Evolutionary conservation across 53 echinoderm and acorn worm species (phyloP).

Genomic region (Stichopus horrens): DNA sequence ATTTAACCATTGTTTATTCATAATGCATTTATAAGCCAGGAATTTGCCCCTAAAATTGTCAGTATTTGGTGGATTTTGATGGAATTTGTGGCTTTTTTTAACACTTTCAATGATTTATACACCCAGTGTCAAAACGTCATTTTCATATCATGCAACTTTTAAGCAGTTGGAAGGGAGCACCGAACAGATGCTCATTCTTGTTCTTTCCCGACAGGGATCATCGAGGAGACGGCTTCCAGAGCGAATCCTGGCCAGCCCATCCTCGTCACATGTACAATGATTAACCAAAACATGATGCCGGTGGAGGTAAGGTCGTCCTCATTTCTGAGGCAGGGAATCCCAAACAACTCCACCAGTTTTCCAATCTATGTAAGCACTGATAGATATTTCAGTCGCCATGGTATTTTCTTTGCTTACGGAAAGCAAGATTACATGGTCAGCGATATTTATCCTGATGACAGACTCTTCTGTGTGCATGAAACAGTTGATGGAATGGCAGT

Average conservation of each 20-base stretch:
- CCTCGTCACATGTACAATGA: slow-evolving; percentile 37
- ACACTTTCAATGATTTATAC: too few relatives aligned
- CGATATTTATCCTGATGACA: neutral
- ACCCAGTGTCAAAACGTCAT: too few relatives aligned
- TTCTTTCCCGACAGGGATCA: slow-evolving; percentile 28
- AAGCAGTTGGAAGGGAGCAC: too few relatives aligned
- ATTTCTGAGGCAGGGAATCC: neutral
- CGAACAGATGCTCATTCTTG: neutral
- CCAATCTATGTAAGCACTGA: neutral
- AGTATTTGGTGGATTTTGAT: too few relatives aligned
- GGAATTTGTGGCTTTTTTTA: too few relatives aligned
- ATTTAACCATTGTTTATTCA: too few relatives aligned
- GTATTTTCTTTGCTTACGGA: neutral
- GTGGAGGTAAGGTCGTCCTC: neutral
- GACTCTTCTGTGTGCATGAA: slow-evolving; percentile 9
- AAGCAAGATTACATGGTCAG: neutral
- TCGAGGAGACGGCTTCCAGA: neutral
- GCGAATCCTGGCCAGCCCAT: slow-evolving; percentile 45
- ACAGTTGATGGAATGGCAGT: neutral
- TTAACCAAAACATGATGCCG: neutral
- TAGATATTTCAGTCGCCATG: neutral
- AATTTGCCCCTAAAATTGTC: too few relatives aligned
- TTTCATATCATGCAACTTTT: too few relatives aligned
- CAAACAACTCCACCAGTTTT: slow-evolving; percentile 1
- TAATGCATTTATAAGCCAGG: too few relatives aligned